A percentile compares a stretch with the other conserved stretches of the same genome.
These are phyloP conservation scores for Xiphophorus hellerii DNA, from an alignment of 2,113 vertebrate species.

Conservation along the genomic window DNA sequence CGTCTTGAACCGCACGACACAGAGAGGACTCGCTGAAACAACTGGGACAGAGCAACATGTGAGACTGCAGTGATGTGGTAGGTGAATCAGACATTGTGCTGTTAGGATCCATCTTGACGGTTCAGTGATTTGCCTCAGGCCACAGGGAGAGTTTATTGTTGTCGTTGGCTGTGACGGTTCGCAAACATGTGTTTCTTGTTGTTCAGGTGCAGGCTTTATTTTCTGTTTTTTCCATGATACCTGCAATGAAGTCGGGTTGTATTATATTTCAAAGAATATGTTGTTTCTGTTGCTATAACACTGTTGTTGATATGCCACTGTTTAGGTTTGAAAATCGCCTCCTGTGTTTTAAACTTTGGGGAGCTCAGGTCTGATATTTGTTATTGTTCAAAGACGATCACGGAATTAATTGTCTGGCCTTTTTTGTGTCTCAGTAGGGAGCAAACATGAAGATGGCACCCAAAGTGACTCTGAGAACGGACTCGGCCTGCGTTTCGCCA, in stretches of 20 bases:
- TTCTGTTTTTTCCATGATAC: slow-evolving; percentile 4
- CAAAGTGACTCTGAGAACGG: slow-evolving; percentile 98
- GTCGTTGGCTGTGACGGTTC: background rate
- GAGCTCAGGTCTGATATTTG: background rate
- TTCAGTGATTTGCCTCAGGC: background rate
- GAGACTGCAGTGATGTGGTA: slow-evolving; percentile 31
- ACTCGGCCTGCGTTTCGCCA: slow-evolving; percentile 86
- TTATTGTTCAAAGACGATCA: background rate
- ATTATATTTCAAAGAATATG: background rate
- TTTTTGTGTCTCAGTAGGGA: slow-evolving; percentile 79
- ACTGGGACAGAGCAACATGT: slow-evolving; percentile 35
- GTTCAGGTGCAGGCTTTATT: slow-evolving; percentile 2
- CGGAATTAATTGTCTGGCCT: background rate
- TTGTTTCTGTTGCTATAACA: slow-evolving; percentile 19
- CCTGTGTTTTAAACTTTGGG: no score
- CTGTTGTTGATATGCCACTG: no score
- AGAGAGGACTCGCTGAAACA: slow-evolving; percentile 37
- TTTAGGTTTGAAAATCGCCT: no score
- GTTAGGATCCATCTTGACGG: background rate
- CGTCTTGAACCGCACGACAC: slow-evolving; percentile 34
- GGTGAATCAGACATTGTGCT: background rate
- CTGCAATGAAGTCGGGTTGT: background rate
- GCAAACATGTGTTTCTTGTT: slow-evolving; percentile 20
- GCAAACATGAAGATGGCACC: slow-evolving; percentile 97
- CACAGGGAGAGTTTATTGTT: slow-evolving; percentile 17